Base-by-base conservation (phyloP, 2,888 invertebrate genomes). In the Leucophora obtusa region DNA sequence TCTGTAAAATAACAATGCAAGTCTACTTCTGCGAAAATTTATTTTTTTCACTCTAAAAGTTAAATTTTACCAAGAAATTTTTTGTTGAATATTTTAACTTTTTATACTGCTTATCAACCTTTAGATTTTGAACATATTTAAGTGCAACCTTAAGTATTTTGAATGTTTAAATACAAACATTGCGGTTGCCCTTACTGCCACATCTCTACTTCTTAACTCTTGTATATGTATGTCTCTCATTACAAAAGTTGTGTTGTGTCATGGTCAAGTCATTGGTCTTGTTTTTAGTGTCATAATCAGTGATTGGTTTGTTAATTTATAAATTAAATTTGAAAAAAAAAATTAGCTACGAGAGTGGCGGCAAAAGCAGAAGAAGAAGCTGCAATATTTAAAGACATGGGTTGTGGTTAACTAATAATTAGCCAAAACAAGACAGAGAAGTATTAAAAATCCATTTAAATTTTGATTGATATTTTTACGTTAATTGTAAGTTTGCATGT, bases 281-380 rank as follows among this genome's bases (percentile, higher is more conserved):
- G 11, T 66, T 66, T 59, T 56, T 58, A 54, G n/a, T 71, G 72
- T 72, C 77, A 78, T 68, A 71, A 78, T 68, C 77, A 71, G 66
- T 78, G 71, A 68, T 78, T 66, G 71, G 66, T 56, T 69, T 68
- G 28, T 43, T 62, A 62, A 69, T 63, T 69, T 54, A 54, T 69
- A 54, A 21, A 24, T 28, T 28, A 28, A 18, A 2, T 66, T 43
- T 38, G 54, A 21, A 21, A 21, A 21, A 21, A 21, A 21, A 21
- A 21, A 21, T 21, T 4, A 21, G 21, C 21, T 14, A 47, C n/a
- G n/a, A 47, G 11, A 38, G 11, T 4, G 10, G 43, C 43, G 43
- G 43, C n/a, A 47, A n/a, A 47, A n/a, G 43, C n/a, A 47, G 6
- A 47, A n/a, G 43, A 47, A 47, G 6, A 47, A 47, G 14, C 43